These are phyloP conservation scores for Rhyacichthys aspro DNA, from an alignment of 2,797 vertebrate genomes.

Conservation along the genomic window DNA sequence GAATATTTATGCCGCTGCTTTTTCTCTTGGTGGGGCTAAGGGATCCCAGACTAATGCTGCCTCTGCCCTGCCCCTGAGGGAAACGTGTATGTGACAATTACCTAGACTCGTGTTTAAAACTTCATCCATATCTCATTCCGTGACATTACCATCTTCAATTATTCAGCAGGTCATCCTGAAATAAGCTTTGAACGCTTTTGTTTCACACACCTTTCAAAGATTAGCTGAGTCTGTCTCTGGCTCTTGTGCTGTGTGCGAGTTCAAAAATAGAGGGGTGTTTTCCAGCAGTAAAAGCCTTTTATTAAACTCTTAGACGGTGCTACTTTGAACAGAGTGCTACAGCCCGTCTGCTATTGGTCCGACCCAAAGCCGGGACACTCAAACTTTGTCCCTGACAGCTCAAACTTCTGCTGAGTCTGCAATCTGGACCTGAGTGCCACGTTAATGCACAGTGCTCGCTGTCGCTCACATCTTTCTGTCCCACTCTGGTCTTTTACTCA, in stretches of 20 bases:
- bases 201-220: slow-evolving; percentile 58
- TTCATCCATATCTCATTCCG: slow-evolving; percentile 55
- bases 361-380: slow-evolving; percentile 59
- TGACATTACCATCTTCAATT: slow-evolving; percentile 68
- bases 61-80: slow-evolving; percentile 12
- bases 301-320: slow-evolving; percentile 65
- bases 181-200: slow-evolving; percentile 43
- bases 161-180: slow-evolving; percentile 56
- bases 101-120: slow-evolving; percentile 42
- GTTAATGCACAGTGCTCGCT: slow-evolving; percentile 70
- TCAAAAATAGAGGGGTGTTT: slow-evolving; percentile 51
- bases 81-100: slow-evolving; percentile 48
- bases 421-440: slow-evolving; percentile 77
- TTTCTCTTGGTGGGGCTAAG: slow-evolving; percentile 44
- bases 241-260: slow-evolving; percentile 23
- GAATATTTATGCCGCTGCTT: slow-evolving; percentile 68
- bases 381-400: slow-evolving; percentile 76
- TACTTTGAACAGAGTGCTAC: slow-evolving; percentile 6
- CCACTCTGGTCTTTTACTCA: slow-evolving; percentile 51
- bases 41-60: slow-evolving; percentile 33
- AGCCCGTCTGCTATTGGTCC: slow-evolving; percentile 48
- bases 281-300: slow-evolving; percentile 67
- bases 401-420: slow-evolving; percentile 76
- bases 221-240: slow-evolving; percentile 33
- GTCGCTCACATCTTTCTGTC: slow-evolving; percentile 11